A percentile compares a stretch with the other conserved stretches of the same genome.
Evolutionary conservation across 92 coral and sea anemone species (phyloP).

Genomic region (Zoanthus sansibaricus): DNA sequence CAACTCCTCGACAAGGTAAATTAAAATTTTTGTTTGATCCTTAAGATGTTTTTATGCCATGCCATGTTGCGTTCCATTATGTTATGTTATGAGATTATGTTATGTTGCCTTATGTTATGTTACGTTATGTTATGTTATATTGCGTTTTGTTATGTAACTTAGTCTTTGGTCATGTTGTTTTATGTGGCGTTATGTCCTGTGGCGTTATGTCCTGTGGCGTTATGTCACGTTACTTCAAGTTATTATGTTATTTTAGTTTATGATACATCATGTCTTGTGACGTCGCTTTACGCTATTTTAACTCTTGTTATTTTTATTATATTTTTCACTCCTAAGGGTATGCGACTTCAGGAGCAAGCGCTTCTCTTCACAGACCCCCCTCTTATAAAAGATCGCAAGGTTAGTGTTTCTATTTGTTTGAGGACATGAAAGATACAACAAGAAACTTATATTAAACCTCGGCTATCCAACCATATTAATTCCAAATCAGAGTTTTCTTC

Average conservation of each 20-base stretch:
- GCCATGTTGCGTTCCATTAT: background rate
- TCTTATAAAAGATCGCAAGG: slow-evolving; percentile 92
- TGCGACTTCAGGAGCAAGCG: slow-evolving; percentile 77
- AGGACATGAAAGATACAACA: background rate
- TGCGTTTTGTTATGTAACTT: background rate
- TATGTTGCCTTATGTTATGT: background rate
- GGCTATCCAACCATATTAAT: too few species aligned
- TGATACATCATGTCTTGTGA: too few species aligned
- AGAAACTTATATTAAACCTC: too few species aligned
- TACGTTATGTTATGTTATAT: background rate
- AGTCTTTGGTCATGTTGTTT: background rate
- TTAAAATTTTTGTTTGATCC: background rate
- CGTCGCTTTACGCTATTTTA: too few species aligned
- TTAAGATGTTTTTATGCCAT: background rate
- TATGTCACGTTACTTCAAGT: background rate
- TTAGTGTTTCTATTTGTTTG: slow-evolving; percentile 12
- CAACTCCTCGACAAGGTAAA: slow-evolving; percentile 71
- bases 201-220: background rate
- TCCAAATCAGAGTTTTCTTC: too few species aligned
- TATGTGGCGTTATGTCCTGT: background rate
- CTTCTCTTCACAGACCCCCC: slow-evolving; percentile 91
- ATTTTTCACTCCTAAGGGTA: slow-evolving; percentile 64
- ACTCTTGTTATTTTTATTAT: too few species aligned
- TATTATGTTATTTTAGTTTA: background rate
- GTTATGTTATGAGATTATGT: background rate